Evolutionary conservation across 1,140 invertebrate species (phyloP).

Genomic region (Metopolophium dirhodum): DNA sequence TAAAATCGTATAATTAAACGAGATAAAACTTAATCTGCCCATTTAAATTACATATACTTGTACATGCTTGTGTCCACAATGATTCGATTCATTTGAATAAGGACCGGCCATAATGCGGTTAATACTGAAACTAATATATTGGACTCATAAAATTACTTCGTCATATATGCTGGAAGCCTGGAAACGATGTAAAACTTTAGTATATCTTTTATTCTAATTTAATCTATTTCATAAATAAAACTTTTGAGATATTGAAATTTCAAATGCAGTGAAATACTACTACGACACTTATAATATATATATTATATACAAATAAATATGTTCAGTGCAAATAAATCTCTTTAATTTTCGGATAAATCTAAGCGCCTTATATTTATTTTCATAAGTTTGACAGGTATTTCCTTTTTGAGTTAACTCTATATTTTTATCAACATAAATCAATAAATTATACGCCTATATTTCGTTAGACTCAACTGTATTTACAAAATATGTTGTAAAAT

Average conservation of each 20-base stretch:
- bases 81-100: neutral
- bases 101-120: neutral
- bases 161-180: neutral
- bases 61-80: neutral
- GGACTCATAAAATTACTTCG: neutral
- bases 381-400: neutral
- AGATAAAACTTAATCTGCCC: neutral
- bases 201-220: neutral
- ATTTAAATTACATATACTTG: constrained; percentile 1
- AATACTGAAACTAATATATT: constrained; percentile 11
- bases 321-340: neutral
- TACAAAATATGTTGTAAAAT: neutral
- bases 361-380: neutral
- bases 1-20: constrained; percentile 20
- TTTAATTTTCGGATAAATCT: neutral
- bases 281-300: neutral
- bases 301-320: neutral
- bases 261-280: neutral
- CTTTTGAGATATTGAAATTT: neutral
- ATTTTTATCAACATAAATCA: neutral
- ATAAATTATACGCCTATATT: neutral
- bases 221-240: neutral
- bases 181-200: neutral
- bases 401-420: neutral
- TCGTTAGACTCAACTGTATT: neutral